Conservation (phyloP, 2,113 vertebrate species). For the Siniperca knerii region DNA sequence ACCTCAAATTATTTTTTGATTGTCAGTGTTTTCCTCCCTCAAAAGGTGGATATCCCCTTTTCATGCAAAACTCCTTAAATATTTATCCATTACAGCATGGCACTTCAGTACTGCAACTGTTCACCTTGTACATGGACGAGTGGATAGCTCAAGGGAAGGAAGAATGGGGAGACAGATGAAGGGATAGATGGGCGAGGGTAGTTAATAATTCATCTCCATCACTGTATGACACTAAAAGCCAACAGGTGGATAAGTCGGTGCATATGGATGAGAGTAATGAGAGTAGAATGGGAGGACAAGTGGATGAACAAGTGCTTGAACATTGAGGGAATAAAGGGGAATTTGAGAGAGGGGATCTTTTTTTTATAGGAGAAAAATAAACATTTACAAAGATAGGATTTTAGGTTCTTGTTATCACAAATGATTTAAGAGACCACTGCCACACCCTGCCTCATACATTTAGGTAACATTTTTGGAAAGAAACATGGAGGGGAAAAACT, state of each 20-base stretch:
- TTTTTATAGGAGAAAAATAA: slow-evolving; percentile 18
- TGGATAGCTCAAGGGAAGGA: slow-evolving; percentile 52
- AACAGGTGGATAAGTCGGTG: slow-evolving; percentile 48
- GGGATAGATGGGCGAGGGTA: slow-evolving; percentile 20
- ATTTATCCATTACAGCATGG: slow-evolving; percentile 65
- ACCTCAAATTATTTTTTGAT: slow-evolving; percentile 9
- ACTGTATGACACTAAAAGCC: slow-evolving; percentile 50
- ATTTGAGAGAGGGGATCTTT: neutral
- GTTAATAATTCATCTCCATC: slow-evolving; percentile 73
- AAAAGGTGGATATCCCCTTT: slow-evolving; percentile 22
- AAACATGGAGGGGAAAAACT: neutral
- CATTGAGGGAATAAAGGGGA: neutral
- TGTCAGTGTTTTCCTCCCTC: neutral
- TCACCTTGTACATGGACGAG: slow-evolving; percentile 53
- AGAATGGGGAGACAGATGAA: slow-evolving; percentile 48
- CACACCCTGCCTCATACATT: neutral
- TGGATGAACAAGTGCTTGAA: neutral
- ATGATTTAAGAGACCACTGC: slow-evolving; percentile 18
- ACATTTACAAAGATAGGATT: slow-evolving; percentile 23
- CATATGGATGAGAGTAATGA: slow-evolving; percentile 36
- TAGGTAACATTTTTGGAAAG: neutral
- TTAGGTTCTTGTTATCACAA: neutral
- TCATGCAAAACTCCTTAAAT: slow-evolving; percentile 62
- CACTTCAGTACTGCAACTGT: slow-evolving; percentile 35
- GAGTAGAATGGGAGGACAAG: slow-evolving; percentile 3